phyloP scores from a whole-genome alignment of 2,113 vertebrate species.

The Ochotona curzoniae region DNA sequence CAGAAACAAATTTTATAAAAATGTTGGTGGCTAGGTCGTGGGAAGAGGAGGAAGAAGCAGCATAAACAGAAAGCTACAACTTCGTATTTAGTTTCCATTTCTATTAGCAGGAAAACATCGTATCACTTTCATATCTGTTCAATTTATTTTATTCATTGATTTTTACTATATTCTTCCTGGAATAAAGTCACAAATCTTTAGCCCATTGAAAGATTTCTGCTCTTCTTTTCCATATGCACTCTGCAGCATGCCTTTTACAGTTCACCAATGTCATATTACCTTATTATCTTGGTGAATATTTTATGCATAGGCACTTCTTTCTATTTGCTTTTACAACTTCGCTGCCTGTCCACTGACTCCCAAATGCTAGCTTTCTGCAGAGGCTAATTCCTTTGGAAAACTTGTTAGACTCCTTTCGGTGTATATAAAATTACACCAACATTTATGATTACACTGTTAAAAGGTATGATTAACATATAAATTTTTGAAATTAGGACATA shows the following conservation, averaged over 20 bases:
- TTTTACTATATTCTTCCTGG: not conserved
- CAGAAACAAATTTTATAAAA: not conserved
- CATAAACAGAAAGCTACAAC: not conserved
- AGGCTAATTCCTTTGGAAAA: not conserved
- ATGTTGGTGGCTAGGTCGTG: not conserved
- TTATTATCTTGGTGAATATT: slow-evolving; percentile 65
- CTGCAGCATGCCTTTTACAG: not conserved
- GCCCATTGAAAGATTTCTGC: not conserved
- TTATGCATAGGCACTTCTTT: slow-evolving; percentile 35
- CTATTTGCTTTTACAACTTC: slow-evolving; percentile 32
- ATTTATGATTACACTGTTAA: slow-evolving; percentile 26
- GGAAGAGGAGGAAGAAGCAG: not conserved
- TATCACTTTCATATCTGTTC: not conserved
- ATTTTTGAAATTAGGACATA: slow-evolving; percentile 28
- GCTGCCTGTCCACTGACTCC: not conserved
- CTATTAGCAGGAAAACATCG: not conserved
- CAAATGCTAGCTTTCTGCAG: not conserved
- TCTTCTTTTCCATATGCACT: not conserved
- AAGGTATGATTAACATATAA: not conserved
- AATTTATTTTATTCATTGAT: not conserved
- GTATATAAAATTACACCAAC: not conserved
- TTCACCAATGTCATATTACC: slow-evolving; percentile 39
- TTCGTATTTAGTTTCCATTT: not conserved
- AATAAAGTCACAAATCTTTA: not conserved
- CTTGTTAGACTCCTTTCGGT: not conserved